These are phyloP conservation scores for Phalanger gymnotis DNA, from an alignment of 2,797 vertebrate genomes.

Conservation along the genomic window DNA sequence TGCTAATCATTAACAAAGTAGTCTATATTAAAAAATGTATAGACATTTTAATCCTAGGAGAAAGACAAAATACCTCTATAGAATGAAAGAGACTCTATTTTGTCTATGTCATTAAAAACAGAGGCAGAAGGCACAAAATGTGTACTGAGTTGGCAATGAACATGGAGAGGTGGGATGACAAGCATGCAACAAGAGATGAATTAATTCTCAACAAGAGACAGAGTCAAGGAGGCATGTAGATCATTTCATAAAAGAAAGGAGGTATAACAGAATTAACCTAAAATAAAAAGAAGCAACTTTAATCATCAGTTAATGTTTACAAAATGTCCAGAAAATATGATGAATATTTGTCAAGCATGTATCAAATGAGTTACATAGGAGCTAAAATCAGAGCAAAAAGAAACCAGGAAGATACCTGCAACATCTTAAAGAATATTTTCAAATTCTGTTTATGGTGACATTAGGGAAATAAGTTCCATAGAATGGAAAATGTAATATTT, in stretches of 20 bases:
- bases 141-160: background rate
- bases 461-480: background rate
- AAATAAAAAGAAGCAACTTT: background rate
- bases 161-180: background rate
- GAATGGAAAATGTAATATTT: background rate
- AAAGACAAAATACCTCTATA: background rate
- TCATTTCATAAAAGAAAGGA: background rate
- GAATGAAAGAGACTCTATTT: background rate
- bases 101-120: background rate
- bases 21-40: background rate
- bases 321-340: background rate
- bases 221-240: background rate
- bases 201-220: background rate
- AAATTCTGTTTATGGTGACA: background rate
- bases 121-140: background rate
- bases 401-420: too few species aligned
- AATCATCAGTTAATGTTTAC: background rate
- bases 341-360: background rate
- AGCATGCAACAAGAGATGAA: background rate
- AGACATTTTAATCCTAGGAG: background rate
- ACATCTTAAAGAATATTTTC: background rate
- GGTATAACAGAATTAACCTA: background rate
- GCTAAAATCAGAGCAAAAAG: background rate
- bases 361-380: background rate
- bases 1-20: background rate